These are phyloP conservation scores for Orchesella flavescens DNA, from an alignment of 2,888 invertebrate species.

Conservation along the genomic window DNA sequence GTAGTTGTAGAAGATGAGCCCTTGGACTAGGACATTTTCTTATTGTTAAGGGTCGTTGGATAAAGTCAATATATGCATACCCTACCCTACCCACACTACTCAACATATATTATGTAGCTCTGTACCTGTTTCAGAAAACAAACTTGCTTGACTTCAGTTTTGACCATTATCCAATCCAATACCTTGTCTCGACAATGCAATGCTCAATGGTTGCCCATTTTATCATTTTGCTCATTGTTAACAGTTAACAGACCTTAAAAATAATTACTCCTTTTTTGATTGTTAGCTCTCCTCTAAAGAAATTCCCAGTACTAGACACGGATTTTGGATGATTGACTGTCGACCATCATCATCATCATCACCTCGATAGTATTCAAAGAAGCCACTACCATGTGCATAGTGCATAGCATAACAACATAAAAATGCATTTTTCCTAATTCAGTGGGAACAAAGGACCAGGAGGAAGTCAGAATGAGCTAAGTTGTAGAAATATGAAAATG, in stretches of 20 bases:
- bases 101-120: slow-evolving; percentile 3
- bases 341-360: background rate
- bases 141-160: slow-evolving; percentile 5
- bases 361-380: background rate
- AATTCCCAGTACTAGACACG: background rate
- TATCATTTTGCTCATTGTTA: slow-evolving; percentile 34
- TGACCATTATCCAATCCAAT: background rate
- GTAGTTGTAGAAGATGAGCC: slow-evolving; percentile 30
- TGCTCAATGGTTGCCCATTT: slow-evolving; percentile 30
- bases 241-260: slow-evolving; percentile 59
- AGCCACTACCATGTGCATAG: background rate
- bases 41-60: slow-evolving; percentile 55
- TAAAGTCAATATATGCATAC: slow-evolving; percentile 33
- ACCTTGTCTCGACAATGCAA: slow-evolving; percentile 18
- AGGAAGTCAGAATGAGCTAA: background rate
- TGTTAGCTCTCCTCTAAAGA: slow-evolving; percentile 12
- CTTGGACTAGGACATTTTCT: slow-evolving; percentile 50
- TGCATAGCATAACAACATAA: background rate
- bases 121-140: slow-evolving; percentile 35
- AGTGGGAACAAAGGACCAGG: background rate
- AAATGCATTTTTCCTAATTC: slow-evolving; percentile 10
- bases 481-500: no score
- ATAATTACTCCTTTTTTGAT: slow-evolving; percentile 39
- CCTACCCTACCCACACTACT: background rate
- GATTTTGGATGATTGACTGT: slow-evolving; percentile 9